Evolutionary conservation across 2,888 invertebrate genomes (phyloP).

Genomic region (Hirtodrosophila cameraria): DNA sequence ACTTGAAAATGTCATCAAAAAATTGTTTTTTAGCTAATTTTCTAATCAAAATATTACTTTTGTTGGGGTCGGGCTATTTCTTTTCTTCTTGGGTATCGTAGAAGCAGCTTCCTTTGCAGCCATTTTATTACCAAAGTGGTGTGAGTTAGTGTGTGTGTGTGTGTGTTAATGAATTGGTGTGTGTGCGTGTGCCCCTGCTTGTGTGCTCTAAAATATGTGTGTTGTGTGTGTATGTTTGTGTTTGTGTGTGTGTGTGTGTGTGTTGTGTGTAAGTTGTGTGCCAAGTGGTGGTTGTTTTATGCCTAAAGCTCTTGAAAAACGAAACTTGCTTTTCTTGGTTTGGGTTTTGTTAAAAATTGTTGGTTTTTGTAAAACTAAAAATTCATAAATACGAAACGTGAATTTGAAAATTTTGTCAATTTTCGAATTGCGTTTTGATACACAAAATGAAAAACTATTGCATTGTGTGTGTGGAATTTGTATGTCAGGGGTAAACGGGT

Average conservation of each 20-base stretch:
- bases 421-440: conserved; percentile 66
- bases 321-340: conserved; percentile 58
- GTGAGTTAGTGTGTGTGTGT: conserved; percentile 45
- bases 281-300: conserved; percentile 68
- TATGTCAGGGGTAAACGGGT: conserved; percentile 53
- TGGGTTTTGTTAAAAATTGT: conserved; percentile 36
- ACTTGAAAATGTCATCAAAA: conserved; percentile 12
- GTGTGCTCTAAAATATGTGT: conserved; percentile 55
- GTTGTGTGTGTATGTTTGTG: conserved; percentile 38
- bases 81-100: conserved; percentile 81
- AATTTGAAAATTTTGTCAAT: conserved; percentile 61
- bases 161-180: conserved; percentile 23
- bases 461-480: conserved; percentile 75
- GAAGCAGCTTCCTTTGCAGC: conserved; percentile 79
- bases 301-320: conserved; percentile 59
- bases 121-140: conserved; percentile 74
- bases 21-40: conserved; percentile 19
- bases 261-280: conserved; percentile 53
- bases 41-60: conserved; percentile 16
- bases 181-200: conserved; percentile 56
- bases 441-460: conserved; percentile 82
- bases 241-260: conserved; percentile 52
- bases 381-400: conserved; percentile 64
- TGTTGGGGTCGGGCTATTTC: conserved; percentile 71
- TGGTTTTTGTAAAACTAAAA: conserved; percentile 57